phyloP scores from a whole-genome alignment of 1,140 invertebrate species.

The Rhopalosiphum padi region DNA sequence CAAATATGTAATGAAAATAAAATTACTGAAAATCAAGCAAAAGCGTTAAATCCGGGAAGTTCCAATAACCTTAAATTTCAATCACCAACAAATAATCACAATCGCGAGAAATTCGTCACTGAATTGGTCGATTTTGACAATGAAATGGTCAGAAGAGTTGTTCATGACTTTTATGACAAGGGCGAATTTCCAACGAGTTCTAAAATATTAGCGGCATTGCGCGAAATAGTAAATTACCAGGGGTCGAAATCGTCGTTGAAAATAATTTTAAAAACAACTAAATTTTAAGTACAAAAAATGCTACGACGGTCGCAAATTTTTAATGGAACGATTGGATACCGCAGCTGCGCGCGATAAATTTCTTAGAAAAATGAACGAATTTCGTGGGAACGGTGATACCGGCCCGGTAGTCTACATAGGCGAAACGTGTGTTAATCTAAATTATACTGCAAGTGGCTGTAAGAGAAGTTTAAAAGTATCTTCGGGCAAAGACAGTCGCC shows the following conservation, averaged over 20 bases:
- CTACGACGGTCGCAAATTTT: constrained; percentile 34
- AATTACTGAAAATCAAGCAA: not conserved
- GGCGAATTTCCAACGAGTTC: no score
- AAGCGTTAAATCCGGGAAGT: not conserved
- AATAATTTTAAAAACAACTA: not conserved
- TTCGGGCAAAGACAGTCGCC: no score
- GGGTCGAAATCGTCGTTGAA: no score
- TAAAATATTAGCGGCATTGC: no score
- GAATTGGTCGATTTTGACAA: no score
- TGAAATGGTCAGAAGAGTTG: no score
- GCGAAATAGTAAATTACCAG: no score
- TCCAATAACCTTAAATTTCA: constrained; percentile 20
- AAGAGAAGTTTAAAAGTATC: no score
- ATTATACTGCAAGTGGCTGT: constrained; percentile 4
- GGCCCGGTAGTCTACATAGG: constrained; percentile 40
- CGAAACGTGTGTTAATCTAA: constrained; percentile 14
- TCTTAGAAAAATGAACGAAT: constrained; percentile 36
- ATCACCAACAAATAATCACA: not conserved
- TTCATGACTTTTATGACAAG: no score
- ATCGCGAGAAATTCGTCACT: no score
- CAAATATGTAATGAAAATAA: constrained; percentile 34
- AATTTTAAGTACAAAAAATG: constrained; percentile 7
- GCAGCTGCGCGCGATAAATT: constrained; percentile 40
- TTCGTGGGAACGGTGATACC: constrained; percentile 24
- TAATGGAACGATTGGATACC: constrained; percentile 50